Base-by-base conservation (phyloP, 2,888 invertebrate genomes). In the Leucophenga montana region DNA sequence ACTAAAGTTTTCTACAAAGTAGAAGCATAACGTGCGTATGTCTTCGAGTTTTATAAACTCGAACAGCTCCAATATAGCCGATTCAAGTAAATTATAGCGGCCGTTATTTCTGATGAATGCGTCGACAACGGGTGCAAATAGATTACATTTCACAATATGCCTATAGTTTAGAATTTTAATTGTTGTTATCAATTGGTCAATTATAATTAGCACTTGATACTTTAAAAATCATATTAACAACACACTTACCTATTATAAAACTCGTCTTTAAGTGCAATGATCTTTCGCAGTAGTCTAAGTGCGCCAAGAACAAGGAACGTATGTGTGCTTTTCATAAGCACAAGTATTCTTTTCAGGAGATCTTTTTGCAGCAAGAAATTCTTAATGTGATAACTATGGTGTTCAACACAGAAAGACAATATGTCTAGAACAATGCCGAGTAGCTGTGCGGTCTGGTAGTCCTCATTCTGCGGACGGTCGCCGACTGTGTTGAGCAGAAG, bases 361-460 rank as follows among this genome's bases (percentile, higher is more conserved):
- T 99, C 98, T 90, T 97, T 98, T 90, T 96, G 96, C 86, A 99
- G 92, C 89, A 98, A 95, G 90, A 97, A 98, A 88, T 97, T 97
- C 89, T 98, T 98, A 89, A 99, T 98, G 91, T 99, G 97, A 91
- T 97, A 98, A 71, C 97, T 96, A 90, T 99, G 99, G 91, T 99
- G 99, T 89, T 99, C 99, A 64, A 99, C 97, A 90, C 99, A 99
- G 90, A 99, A 99, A 53, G 98, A 95, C 77, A 99, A 90, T 80
- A 99, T 91, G 89, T 99, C 99, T 83, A 99, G 90, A 75, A 99
- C 97, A 78, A 99, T 92, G 69, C 97, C 97, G 77, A 98, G 90
- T 75, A 99, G 91, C 90, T 99, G 98, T 78, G 98, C 98, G 68
- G 97, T 97, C 89, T 96, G 95, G 89, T 98, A 98, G 89, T 99